Evolutionary conservation across 2,113 vertebrate genomes (phyloP).

Genomic region (Callorhinus ursinus): DNA sequence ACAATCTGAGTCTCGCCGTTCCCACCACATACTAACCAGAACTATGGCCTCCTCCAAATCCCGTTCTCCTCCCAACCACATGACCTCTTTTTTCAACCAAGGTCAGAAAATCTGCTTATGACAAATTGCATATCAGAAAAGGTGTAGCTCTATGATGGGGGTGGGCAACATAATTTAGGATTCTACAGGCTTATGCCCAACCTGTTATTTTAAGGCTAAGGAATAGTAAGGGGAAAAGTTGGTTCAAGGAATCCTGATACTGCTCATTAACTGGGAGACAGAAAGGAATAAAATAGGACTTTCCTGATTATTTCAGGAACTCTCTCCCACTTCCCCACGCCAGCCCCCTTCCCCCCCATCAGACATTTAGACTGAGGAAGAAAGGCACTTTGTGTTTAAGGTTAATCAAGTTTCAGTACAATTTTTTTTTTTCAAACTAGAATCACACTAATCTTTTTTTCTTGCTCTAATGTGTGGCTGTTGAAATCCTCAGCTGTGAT

Average conservation of each 20-base stretch:
- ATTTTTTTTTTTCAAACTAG: slow-evolving; percentile 87
- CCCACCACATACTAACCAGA: background rate
- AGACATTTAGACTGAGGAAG: slow-evolving; percentile 91
- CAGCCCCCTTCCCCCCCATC: slow-evolving; percentile 73
- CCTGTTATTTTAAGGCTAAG: background rate
- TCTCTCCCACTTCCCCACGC: background rate
- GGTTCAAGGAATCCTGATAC: slow-evolving; percentile 72
- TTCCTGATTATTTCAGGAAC: slow-evolving; percentile 83
- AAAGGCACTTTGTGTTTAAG: slow-evolving; percentile 93
- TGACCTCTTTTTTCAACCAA: background rate
- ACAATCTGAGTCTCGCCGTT: background rate
- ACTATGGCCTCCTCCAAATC: background rate
- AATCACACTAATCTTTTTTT: slow-evolving; percentile 95
- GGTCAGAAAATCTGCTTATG: background rate
- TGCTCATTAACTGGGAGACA: slow-evolving; percentile 81
- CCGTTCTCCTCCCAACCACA: background rate
- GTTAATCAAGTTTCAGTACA: slow-evolving; percentile 97
- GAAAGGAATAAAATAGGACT: slow-evolving; percentile 80
- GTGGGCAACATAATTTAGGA: background rate
- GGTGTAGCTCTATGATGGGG: background rate
- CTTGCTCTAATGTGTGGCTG: slow-evolving; percentile 96
- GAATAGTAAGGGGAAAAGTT: slow-evolving; percentile 73
- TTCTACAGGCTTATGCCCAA: background rate
- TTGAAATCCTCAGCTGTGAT: slow-evolving; percentile 99
- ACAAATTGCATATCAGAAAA: background rate